Conservation (phyloP, 2,113 vertebrate genomes). For the Coptodon rendalli region DNA sequence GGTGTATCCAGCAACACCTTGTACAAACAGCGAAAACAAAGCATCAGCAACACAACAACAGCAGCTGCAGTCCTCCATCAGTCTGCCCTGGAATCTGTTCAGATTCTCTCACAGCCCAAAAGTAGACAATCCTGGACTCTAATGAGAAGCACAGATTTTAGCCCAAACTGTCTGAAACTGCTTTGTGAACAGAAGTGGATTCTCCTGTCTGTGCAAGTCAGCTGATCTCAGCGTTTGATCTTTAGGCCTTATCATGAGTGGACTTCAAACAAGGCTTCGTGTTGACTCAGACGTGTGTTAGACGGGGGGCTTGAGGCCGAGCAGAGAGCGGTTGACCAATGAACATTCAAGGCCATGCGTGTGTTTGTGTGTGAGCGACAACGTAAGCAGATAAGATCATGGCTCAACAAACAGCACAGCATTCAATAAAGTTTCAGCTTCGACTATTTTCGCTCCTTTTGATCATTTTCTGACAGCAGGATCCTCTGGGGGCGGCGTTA, state of each 20-base stretch:
- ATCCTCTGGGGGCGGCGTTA: background rate
- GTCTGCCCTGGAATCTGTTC: background rate
- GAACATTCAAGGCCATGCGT: background rate
- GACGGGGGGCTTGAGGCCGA: slow-evolving; percentile 29
- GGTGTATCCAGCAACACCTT: background rate
- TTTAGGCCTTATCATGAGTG: slow-evolving; percentile 1
- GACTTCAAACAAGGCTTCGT: background rate
- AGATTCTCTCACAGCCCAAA: background rate
- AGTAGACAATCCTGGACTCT: background rate
- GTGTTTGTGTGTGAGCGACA: background rate
- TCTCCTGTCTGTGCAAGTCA: background rate
- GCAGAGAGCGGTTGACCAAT: background rate
- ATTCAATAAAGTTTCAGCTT: background rate
- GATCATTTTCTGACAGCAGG: background rate
- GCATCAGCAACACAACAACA: background rate
- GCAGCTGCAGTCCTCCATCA: background rate
- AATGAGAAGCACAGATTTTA: background rate
- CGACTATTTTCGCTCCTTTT: background rate
- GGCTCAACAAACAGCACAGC: background rate
- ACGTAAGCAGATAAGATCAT: background rate
- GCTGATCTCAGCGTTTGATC: background rate
- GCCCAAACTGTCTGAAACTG: background rate
- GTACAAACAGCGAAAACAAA: background rate
- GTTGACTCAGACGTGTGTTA: slow-evolving; percentile 8
- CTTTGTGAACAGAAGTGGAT: background rate